phyloP scores from a whole-genome alignment of 1,140 invertebrate species.

The Leptinotarsa undecemlineata region DNA sequence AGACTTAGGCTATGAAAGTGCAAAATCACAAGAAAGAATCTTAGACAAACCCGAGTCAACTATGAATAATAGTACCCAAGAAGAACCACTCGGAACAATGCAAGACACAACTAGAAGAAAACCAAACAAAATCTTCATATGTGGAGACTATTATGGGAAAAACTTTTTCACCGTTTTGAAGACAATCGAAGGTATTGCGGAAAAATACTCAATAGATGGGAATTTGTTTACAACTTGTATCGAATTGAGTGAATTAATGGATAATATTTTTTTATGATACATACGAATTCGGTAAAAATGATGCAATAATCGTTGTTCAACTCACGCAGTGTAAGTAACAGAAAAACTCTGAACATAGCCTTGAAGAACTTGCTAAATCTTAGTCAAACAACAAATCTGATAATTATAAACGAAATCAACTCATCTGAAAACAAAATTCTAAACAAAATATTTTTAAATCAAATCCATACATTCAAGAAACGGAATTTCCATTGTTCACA shows the following conservation, averaged over 20 bases:
- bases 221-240: neutral
- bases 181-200: neutral
- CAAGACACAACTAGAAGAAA: neutral
- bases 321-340: neutral
- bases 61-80: neutral
- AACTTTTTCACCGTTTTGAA: neutral
- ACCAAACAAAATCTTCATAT: neutral
- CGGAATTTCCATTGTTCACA: neutral
- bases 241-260: neutral
- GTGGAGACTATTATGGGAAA: neutral
- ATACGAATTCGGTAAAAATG: neutral
- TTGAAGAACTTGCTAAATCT: neutral
- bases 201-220: neutral
- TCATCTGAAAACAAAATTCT: neutral
- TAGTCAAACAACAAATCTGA: neutral
- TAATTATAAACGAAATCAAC: neutral
- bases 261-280: neutral
- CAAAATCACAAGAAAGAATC: neutral
- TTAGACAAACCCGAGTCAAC: neutral
- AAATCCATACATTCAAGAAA: neutral
- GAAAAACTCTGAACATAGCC: neutral
- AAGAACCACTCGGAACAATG: neutral
- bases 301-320: neutral
- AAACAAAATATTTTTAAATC: slow-evolving; percentile 1
- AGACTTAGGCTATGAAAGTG: neutral